Evolutionary conservation across 2,888 invertebrate genomes (phyloP), one percentile per base, ranked within the genome.

Genomic region (Cinara cedri): DNA sequence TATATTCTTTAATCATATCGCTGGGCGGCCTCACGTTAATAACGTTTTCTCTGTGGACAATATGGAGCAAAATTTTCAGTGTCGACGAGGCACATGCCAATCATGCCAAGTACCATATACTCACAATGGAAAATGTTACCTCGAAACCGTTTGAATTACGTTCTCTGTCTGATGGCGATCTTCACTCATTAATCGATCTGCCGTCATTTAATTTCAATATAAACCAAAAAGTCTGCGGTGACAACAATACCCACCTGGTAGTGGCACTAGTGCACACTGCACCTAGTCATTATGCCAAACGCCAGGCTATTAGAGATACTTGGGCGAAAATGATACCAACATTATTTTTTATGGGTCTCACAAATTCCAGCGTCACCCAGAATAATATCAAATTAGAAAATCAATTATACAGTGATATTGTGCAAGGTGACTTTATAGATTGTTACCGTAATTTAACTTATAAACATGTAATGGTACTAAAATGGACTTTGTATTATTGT

Each of bases 401-500:
- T 83, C 84, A 84, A 0, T 84, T 85, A 0, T 88, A 90, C 83
- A 87, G 87, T 0, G 95, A 95, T 84, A 87, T 95, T 72, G 88
- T 94, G 21, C 92, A 93, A 84, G 94, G 94, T 0, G 90, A 88
- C 81, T 95, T 94, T 84, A 83, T 88, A 57, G 95, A 95, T 86
- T 88, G 90, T 0, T 95, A 95, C 84, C 88, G 90, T 71, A 95
- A 95, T 85, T 89, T 95, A 86, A 94, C 94, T 0, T 92, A 94
- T 83, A 95, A 95, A 84, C 93, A 94, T 85, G 90, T 92, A 9
- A 93, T 93, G 90, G 92, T 91, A 0, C 87, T 94, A 63, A 93
- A 93, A 84, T 94, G 94, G 91, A 90, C 91, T 24, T 86, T 89
- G 1, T 90, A 90, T 83, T 89, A 91, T 84, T 94, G 94, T 85